Percentiles rank a stretch among this genome's conserved stretches.
phyloP scores from a whole-genome alignment of 2,797 vertebrate species.

The Gephyroberyx darwinii region DNA sequence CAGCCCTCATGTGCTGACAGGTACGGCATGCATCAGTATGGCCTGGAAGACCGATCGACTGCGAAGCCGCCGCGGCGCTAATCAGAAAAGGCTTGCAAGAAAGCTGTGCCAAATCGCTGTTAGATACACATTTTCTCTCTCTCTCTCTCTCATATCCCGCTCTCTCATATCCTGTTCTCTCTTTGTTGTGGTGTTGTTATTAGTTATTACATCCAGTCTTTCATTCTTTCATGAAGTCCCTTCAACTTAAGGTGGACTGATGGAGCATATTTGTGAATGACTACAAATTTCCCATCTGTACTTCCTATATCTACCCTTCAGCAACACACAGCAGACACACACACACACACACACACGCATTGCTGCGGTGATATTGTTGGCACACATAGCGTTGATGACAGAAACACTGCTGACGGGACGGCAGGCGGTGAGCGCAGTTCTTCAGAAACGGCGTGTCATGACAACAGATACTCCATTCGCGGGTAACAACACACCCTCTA shows the following conservation, averaged over 20 bases:
- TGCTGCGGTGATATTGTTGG: constrained; percentile 26
- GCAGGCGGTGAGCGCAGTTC: constrained; percentile 21
- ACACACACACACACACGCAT: neutral
- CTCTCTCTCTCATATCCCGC: neutral
- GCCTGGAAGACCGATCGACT: constrained; percentile 7
- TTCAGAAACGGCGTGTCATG: constrained; percentile 6
- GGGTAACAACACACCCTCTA: neutral
- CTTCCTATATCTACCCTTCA: no score
- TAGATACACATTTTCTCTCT: constrained; percentile 12
- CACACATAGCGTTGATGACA: constrained; percentile 42
- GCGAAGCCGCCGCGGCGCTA: constrained; percentile 36
- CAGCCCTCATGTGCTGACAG: constrained; percentile 59
- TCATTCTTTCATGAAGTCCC: no score
- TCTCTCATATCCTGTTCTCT: neutral
- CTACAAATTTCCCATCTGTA: no score
- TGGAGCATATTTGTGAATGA: no score
- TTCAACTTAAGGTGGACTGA: no score
- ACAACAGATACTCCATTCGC: constrained; percentile 34
- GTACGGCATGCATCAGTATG: constrained; percentile 17
- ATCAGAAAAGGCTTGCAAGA: constrained; percentile 48
- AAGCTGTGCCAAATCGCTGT: constrained; percentile 23
- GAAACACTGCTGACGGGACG: constrained; percentile 46
- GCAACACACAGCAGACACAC: no score
- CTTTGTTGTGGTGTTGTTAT: neutral
- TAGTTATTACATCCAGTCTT: neutral